Conservation (phyloP, 1,140 invertebrate species). For the Formica selysi region DNA sequence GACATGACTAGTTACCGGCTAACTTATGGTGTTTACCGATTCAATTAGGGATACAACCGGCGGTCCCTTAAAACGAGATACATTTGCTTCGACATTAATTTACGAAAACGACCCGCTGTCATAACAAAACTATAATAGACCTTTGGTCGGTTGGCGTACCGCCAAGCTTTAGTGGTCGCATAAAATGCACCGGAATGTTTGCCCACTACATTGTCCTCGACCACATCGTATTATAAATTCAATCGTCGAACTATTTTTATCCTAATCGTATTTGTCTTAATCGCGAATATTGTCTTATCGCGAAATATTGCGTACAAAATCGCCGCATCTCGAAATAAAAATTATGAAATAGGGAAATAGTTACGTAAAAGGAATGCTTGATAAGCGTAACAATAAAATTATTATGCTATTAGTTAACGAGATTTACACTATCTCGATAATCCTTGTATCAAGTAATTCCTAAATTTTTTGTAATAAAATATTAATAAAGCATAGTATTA, state of each 20-base stretch:
- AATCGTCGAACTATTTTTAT: slow-evolving; percentile 29
- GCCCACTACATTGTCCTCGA: slow-evolving; percentile 56
- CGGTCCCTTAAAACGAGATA: slow-evolving; percentile 79
- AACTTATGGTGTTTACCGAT: slow-evolving; percentile 86
- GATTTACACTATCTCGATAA: neutral
- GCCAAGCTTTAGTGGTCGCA: slow-evolving; percentile 71
- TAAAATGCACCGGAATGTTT: slow-evolving; percentile 67
- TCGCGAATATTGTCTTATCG: neutral
- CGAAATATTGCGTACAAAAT: neutral
- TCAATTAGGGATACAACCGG: slow-evolving; percentile 84
- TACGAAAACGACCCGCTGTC: slow-evolving; percentile 84
- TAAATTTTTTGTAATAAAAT: neutral
- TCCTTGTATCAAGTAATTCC: neutral
- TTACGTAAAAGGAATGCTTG: neutral
- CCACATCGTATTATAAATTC: slow-evolving; percentile 36
- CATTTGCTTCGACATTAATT: slow-evolving; percentile 86
- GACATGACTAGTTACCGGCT: slow-evolving; percentile 81
- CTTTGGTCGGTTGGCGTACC: slow-evolving; percentile 71
- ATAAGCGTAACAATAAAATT: slow-evolving; percentile 21
- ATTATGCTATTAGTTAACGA: neutral
- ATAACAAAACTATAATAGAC: slow-evolving; percentile 87
- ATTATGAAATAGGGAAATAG: neutral
- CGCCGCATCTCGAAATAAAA: slow-evolving; percentile 22
- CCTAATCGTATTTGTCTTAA: neutral
- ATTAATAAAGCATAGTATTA: neutral